Conservation (phyloP, 2,797 vertebrate genomes). For the Leptodactylus fallax region DNA sequence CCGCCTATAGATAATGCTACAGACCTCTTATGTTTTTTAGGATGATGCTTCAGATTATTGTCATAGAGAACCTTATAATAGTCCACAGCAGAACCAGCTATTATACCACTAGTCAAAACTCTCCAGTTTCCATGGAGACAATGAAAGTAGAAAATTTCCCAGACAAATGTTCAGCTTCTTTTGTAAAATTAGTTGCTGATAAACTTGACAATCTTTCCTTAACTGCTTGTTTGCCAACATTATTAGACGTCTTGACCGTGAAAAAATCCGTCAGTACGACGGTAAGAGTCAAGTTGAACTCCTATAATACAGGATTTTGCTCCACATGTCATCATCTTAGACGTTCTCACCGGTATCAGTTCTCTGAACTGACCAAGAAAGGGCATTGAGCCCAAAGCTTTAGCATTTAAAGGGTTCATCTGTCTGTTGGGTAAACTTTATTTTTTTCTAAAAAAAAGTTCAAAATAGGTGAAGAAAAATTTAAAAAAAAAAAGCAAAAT, state of each 20-base stretch:
- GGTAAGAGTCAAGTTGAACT: neutral
- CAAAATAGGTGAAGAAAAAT: too few species aligned
- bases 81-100: slow-evolving; percentile 9
- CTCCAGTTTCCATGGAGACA: slow-evolving; percentile 57
- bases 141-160: slow-evolving; percentile 28
- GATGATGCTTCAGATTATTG: slow-evolving; percentile 38
- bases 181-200: slow-evolving; percentile 36
- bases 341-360: too few species aligned
- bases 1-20: neutral
- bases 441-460: too few species aligned
- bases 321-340: neutral
- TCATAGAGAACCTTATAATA: slow-evolving; percentile 41
- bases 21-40: slow-evolving; percentile 20
- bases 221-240: slow-evolving; percentile 38
- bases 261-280: neutral
- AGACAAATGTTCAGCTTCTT: slow-evolving; percentile 48
- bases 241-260: neutral
- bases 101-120: slow-evolving; percentile 48
- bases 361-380: neutral
- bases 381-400: neutral
- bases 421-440: too few species aligned
- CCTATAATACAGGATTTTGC: neutral
- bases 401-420: neutral
- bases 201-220: slow-evolving; percentile 42
- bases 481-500: too few species aligned